Percentiles rank a stretch among this genome's conserved stretches.
phyloP scores from a whole-genome alignment of 2,888 invertebrate species.

The Xestoiulus laeticollis region DNA sequence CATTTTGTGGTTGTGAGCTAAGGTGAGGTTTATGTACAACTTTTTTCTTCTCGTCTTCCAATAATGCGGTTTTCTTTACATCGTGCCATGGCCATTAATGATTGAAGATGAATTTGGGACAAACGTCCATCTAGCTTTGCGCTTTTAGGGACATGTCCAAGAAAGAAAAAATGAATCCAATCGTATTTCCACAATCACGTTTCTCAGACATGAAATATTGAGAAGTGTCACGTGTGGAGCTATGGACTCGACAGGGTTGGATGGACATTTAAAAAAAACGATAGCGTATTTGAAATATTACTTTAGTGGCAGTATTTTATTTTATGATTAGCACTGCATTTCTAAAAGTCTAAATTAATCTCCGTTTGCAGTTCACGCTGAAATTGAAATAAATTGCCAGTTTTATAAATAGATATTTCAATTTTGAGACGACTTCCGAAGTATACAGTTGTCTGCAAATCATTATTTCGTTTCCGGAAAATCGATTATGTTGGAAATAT shows the following conservation, averaged over 20 bases:
- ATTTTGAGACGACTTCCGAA: too few relatives aligned
- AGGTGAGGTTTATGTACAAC: slow-evolving; percentile 8
- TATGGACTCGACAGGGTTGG: neutral
- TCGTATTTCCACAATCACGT: slow-evolving; percentile 31
- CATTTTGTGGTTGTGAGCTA: neutral
- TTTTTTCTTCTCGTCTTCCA: neutral
- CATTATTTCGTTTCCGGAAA: too few relatives aligned
- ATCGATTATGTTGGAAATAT: too few relatives aligned
- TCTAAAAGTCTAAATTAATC: neutral
- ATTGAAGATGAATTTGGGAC: slow-evolving; percentile 29
- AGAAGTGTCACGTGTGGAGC: neutral
- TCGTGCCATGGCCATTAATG: neutral
- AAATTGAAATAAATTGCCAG: slow-evolving; percentile 10
- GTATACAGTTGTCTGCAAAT: too few relatives aligned
- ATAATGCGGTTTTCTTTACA: slow-evolving; percentile 7
- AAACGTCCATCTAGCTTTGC: slow-evolving; percentile 29
- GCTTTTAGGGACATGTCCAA: neutral
- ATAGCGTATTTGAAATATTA: neutral
- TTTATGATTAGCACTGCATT: slow-evolving; percentile 13
- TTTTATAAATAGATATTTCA: neutral
- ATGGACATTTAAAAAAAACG: neutral
- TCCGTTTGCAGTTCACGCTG: neutral
- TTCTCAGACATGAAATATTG: slow-evolving; percentile 23
- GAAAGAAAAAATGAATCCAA: neutral
- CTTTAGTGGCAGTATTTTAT: neutral